phyloP scores from a whole-genome alignment of 1,140 invertebrate genomes.

The Ericerus pela region DNA sequence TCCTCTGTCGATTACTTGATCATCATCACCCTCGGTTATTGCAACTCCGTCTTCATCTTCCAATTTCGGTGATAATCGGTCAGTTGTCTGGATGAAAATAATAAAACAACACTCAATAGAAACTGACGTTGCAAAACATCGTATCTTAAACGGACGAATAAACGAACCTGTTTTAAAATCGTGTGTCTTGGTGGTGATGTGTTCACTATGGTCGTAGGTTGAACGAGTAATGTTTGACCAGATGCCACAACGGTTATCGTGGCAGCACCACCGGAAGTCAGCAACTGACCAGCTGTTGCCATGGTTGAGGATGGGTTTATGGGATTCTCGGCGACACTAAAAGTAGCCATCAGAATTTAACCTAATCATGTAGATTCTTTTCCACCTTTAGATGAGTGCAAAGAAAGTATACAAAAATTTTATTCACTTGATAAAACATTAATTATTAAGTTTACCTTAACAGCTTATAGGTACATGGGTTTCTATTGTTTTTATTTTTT shows the following conservation, averaged over 20 bases:
- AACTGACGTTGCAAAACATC: background rate
- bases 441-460: too few relatives aligned
- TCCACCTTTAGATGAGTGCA: too few relatives aligned
- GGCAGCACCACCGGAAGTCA: background rate
- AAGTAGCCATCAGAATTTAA: constrained; percentile 1
- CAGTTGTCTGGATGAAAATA: background rate
- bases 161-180: constrained; percentile 2
- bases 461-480: too few relatives aligned
- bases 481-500: too few relatives aligned
- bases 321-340: constrained; percentile 3
- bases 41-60: background rate
- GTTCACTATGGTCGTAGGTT: constrained; percentile 2
- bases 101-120: background rate
- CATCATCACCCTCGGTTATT: background rate
- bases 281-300: constrained; percentile 6
- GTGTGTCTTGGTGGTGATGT: constrained; percentile 1
- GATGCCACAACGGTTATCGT: constrained; percentile 6
- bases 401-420: too few relatives aligned
- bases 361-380: background rate
- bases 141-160: too few relatives aligned
- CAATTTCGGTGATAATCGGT: background rate
- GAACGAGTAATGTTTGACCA: constrained; percentile 3
- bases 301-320: background rate
- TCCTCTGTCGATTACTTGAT: background rate
- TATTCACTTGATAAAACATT: too few relatives aligned